These are phyloP conservation scores for Hypothenemus hampei DNA, from an alignment of 1,140 invertebrate species.

Conservation along the genomic window DNA sequence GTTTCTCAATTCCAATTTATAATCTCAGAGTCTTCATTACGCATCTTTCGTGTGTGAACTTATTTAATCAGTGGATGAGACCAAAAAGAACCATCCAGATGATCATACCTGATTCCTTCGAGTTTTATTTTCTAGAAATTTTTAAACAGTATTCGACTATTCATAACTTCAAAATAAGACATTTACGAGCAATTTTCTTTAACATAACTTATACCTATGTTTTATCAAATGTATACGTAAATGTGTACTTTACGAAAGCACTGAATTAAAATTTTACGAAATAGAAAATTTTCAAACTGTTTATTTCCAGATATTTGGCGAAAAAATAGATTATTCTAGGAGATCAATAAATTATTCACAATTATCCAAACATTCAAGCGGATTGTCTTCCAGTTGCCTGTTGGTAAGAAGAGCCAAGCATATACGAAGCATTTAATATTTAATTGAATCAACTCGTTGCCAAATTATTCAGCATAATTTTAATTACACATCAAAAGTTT, in stretches of 20 bases:
- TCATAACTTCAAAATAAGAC: background rate
- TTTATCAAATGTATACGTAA: background rate
- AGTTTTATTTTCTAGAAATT: background rate
- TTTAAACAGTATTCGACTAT: background rate
- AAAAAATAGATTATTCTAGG: constrained; percentile 75
- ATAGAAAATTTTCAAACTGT: background rate
- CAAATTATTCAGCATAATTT: no score
- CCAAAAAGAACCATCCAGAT: no score
- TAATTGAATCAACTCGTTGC: background rate
- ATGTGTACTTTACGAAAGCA: no score
- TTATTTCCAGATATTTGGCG: constrained; percentile 66
- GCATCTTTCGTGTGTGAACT: no score
- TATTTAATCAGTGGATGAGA: no score
- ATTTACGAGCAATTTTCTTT: background rate
- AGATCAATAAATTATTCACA: constrained; percentile 71
- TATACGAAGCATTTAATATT: constrained; percentile 41
- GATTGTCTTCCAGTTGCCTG: constrained; percentile 72
- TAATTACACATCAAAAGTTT: no score
- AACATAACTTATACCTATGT: background rate
- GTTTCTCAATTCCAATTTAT: no score
- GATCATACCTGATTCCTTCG: no score
- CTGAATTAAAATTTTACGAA: no score
- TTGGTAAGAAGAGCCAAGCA: constrained; percentile 50
- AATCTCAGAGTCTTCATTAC: no score
- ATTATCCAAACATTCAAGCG: constrained; percentile 66